These are phyloP conservation scores for Galerucella pusilla DNA, from an alignment of 2,888 invertebrate species.

Conservation along the genomic window DNA sequence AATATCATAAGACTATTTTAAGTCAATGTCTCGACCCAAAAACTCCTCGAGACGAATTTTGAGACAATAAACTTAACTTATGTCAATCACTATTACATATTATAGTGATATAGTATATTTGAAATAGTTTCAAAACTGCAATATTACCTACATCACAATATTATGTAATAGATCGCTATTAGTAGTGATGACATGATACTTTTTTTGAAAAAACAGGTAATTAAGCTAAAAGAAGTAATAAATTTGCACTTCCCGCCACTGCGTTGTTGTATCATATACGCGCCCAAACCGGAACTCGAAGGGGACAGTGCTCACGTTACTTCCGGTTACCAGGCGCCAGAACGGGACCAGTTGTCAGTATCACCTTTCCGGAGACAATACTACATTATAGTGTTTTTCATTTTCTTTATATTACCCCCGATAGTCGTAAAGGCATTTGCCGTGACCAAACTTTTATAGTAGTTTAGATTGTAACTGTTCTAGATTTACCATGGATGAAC, in stretches of 20 bases:
- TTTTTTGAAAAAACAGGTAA: background rate
- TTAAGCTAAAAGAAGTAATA: slow-evolving; percentile 1
- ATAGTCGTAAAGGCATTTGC: slow-evolving; percentile 88
- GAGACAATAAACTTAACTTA: too few relatives aligned
- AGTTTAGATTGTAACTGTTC: slow-evolving; percentile 65
- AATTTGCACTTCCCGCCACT: slow-evolving; percentile 24
- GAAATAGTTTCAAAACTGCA: too few relatives aligned
- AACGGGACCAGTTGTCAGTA: slow-evolving; percentile 62
- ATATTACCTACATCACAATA: too few relatives aligned
- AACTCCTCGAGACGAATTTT: too few relatives aligned
- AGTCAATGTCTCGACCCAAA: too few relatives aligned
- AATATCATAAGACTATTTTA: too few relatives aligned
- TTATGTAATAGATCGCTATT: background rate
- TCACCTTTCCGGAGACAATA: slow-evolving; percentile 64
- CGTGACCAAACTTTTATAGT: slow-evolving; percentile 79
- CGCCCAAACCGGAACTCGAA: slow-evolving; percentile 55
- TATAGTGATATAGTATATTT: too few relatives aligned
- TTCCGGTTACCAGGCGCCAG: slow-evolving; percentile 60
- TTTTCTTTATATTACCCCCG: slow-evolving; percentile 90
- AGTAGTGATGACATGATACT: background rate
- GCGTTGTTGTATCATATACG: slow-evolving; percentile 42
- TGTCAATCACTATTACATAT: too few relatives aligned
- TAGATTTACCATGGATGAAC: slow-evolving; percentile 25
- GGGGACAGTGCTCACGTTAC: slow-evolving; percentile 52
- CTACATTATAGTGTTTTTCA: slow-evolving; percentile 79